Evolutionary conservation across 2,113 vertebrate species (phyloP).

Genomic region (Phaetusa simplex): DNA sequence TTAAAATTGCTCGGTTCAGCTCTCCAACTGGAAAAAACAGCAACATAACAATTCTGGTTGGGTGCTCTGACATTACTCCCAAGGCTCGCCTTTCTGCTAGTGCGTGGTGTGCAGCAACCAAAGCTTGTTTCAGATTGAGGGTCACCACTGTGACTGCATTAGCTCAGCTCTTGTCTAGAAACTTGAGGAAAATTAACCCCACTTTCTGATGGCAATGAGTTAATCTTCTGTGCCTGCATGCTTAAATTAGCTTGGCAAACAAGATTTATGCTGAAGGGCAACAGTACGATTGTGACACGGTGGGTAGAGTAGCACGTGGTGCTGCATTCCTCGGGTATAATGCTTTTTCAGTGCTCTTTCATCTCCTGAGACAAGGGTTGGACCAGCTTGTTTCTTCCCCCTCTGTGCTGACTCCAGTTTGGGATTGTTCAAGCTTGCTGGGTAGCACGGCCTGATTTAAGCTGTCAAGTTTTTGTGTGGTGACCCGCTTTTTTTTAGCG

Average conservation of each 20-base stretch:
- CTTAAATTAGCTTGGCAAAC: background rate
- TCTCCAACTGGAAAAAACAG: background rate
- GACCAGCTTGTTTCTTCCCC: background rate
- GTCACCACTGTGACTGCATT: fast-evolving
- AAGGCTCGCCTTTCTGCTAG: background rate
- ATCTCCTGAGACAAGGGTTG: background rate
- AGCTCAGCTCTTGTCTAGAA: background rate
- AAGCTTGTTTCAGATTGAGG: background rate
- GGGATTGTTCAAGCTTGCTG: background rate
- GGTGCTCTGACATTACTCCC: background rate
- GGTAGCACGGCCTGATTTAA: background rate
- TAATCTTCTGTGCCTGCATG: background rate
- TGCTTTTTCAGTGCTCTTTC: background rate
- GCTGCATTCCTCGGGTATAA: fast-evolving
- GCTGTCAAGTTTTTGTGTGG: background rate
- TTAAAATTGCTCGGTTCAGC: background rate
- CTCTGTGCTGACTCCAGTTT: background rate
- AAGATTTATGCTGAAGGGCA: background rate
- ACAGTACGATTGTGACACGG: fast-evolving
- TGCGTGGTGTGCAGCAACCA: fast-evolving
- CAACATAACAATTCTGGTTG: too few species aligned
- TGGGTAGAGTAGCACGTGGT: background rate
- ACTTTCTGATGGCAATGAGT: background rate
- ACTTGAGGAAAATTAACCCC: background rate
- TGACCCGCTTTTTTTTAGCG: background rate